Evolutionary conservation across 2,797 vertebrate genomes (phyloP).

Genomic region (Gymnodraco acuticeps): DNA sequence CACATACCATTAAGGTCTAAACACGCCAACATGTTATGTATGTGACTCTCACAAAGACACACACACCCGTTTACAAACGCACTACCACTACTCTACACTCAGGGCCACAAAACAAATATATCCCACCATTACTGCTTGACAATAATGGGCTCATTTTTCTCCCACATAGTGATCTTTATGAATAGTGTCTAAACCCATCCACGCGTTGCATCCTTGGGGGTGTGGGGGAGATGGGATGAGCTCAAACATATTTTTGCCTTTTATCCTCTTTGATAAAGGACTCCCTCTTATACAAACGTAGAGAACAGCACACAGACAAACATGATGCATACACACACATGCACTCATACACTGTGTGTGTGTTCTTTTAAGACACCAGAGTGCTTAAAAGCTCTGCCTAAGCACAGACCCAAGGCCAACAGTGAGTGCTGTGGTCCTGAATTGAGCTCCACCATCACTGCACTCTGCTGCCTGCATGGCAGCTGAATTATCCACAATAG

Average conservation of each 20-base stretch:
- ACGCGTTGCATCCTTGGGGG: conserved; percentile 55
- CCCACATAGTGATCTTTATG: conserved; percentile 74
- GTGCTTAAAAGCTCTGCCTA: conserved; percentile 75
- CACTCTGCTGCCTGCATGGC: conserved; percentile 29
- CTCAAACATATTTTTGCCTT: conserved; percentile 73
- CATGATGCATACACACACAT: conserved; percentile 27
- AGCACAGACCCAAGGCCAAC: conserved; percentile 73
- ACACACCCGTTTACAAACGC: conserved; percentile 30
- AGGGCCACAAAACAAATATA: conserved; percentile 73
- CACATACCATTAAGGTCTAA: conserved; percentile 8
- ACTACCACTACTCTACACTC: conserved; percentile 27
- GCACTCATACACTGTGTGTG: conserved; percentile 18
- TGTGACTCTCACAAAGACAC: conserved; percentile 19
- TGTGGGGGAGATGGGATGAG: conserved; percentile 33
- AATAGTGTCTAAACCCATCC: conserved; percentile 81
- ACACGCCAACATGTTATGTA: conserved; percentile 23
- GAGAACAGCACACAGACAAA: conserved; percentile 30
- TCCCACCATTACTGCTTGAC: conserved; percentile 69
- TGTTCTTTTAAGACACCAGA: conserved; percentile 51
- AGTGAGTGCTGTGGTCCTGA: conserved; percentile 64
- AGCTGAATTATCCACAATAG: conserved; percentile 39
- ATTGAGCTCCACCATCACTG: conserved; percentile 41
- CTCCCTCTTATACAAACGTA: conserved; percentile 63
- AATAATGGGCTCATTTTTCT: conserved; percentile 80
- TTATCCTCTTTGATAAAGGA: conserved; percentile 71